A percentile compares a stretch with the other conserved stretches of the same genome.
phyloP scores from a whole-genome alignment of 2,797 vertebrate species.

The Sternarchorhynchus goeldii region DNA sequence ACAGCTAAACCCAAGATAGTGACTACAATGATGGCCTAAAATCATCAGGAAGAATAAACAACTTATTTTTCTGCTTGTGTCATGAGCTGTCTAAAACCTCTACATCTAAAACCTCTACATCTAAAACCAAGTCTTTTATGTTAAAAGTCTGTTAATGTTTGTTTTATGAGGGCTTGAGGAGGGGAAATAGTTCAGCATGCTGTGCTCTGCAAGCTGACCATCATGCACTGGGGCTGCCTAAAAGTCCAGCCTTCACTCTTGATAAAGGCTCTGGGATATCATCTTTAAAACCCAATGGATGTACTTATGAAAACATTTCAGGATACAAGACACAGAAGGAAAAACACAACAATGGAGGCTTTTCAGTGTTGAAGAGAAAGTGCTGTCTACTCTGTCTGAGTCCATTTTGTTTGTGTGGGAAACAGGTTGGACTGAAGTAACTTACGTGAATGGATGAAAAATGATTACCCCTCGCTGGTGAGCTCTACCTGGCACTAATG shows the following conservation, averaged over 20 bases:
- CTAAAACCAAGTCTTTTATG: background rate
- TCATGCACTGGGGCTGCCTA: background rate
- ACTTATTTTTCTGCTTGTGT: background rate
- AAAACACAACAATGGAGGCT: slow-evolving; percentile 18
- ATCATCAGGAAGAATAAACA: background rate
- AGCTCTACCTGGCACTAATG: background rate
- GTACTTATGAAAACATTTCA: slow-evolving; percentile 26
- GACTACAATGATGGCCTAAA: too few species aligned
- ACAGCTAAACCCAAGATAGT: background rate
- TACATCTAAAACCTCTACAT: background rate
- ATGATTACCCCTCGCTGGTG: slow-evolving; percentile 14
- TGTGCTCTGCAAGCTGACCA: slow-evolving; percentile 1
- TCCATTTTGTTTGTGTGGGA: slow-evolving; percentile 26
- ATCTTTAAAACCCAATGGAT: slow-evolving; percentile 3
- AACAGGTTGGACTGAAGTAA: slow-evolving; percentile 15
- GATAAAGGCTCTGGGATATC: background rate
- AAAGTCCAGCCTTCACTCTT: slow-evolving; percentile 16
- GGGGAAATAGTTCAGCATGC: background rate
- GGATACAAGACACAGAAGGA: background rate
- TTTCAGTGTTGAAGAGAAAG: slow-evolving; percentile 30
- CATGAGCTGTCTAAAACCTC: background rate
- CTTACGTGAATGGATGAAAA: slow-evolving; percentile 2
- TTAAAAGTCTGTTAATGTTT: background rate
- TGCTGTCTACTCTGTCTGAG: background rate
- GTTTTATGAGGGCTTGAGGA: background rate